Evolutionary conservation across 2,797 vertebrate genomes (phyloP), one percentile per base, ranked within the genome.

Genomic region (Siniperca obscura): DNA sequence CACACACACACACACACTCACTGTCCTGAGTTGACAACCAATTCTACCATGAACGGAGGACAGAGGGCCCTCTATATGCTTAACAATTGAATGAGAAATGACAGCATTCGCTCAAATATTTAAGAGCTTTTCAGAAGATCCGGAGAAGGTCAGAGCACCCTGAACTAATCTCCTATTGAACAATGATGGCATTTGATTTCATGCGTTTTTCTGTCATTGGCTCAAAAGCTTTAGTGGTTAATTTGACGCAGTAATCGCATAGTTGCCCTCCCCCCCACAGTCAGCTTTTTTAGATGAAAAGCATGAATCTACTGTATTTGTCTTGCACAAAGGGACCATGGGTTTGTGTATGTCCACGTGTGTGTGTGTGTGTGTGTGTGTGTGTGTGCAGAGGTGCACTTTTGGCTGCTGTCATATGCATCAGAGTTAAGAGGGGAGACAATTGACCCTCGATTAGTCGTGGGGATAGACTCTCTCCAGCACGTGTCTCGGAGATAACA

Each of bases 51-150:
- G 74, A 74, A 34, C 22, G 8, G 72, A 87, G 83, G 57, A 95
- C 93, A 94, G 90, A 92, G 82, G 74, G 21, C 40, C 80, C 80
- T 94, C 91, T 95, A 78, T 95, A 73, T 94, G 90, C 70, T 78
- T 66, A 74, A 90, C 89, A 89, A 83, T 72, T 4, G 80, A 92
- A 83, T 92, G 92, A 95, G 84, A 94, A 91, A 94, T 92, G 92
- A 93, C 93, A 94, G 90, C 78, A 84, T 88, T 92, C 87, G 73
- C 84, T 91, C 90, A 94, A 94, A 94, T 94, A 94, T 95, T 94
- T 94, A 88, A 87, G 89, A 81, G 88, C 93, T 92, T 93, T 93
- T 93, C 81, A 92, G 90, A 91, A 86, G 88, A 90, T 94, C 89
- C 88, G 87, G 91, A 84, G 76, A 92, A 91, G 93, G 94, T 95